Conservation (phyloP, 2,113 vertebrate genomes). For the Phrynosoma platyrhinos region DNA sequence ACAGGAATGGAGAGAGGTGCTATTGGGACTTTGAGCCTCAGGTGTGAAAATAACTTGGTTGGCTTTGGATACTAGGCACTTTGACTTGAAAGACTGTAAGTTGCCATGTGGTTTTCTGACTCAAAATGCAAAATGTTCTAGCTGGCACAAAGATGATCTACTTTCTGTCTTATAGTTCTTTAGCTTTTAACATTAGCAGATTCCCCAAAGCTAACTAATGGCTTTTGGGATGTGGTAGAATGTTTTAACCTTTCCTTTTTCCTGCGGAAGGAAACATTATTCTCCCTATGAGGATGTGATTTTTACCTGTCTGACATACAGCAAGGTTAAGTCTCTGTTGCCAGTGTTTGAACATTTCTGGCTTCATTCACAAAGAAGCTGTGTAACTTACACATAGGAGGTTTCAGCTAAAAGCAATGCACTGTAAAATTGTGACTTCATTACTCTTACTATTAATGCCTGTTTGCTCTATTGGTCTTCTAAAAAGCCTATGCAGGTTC, state of each 20-base stretch:
- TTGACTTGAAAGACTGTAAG: too few species aligned
- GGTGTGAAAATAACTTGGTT: too few species aligned
- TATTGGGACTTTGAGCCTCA: too few species aligned
- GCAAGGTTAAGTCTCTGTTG: background rate
- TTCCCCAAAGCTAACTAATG: background rate
- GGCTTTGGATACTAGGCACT: too few species aligned
- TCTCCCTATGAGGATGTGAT: background rate
- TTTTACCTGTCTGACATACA: background rate
- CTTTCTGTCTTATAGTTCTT: constrained; percentile 30
- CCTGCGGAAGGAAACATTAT: constrained; percentile 11
- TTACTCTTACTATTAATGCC: background rate
- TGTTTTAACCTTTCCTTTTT: constrained; percentile 4
- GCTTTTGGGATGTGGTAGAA: constrained; percentile 2
- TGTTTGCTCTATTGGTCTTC: background rate
- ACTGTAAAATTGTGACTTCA: constrained; percentile 11
- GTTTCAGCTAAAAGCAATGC: background rate
- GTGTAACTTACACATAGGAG: background rate
- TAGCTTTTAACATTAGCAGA: constrained; percentile 29
- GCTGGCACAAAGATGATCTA: constrained; percentile 14
- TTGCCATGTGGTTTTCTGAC: too few species aligned
- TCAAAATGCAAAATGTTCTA: too few species aligned
- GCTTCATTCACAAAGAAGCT: constrained; percentile 2
- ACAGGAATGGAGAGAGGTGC: too few species aligned
- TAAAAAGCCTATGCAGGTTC: background rate
- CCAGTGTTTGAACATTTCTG: background rate